phyloP scores from a whole-genome alignment of 2,113 vertebrate species.

The Lophura nycthemera region DNA sequence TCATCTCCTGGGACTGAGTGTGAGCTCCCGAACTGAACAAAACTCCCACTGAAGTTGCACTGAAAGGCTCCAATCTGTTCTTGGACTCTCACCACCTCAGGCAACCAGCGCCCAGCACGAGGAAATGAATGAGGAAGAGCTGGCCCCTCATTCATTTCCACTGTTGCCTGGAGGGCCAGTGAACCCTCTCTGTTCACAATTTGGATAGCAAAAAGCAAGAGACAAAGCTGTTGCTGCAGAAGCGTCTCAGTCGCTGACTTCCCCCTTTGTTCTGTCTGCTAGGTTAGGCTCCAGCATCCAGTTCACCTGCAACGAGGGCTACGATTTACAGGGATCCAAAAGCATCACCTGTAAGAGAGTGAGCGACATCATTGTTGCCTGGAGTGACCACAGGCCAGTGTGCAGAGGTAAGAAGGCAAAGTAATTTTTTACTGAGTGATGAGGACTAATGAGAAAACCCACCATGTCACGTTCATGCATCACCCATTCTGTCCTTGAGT shows the following conservation, averaged over 20 bases:
- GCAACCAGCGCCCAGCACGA: background rate
- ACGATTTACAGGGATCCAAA: constrained; percentile 96
- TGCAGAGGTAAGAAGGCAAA: constrained; percentile 88
- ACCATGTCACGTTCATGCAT: rapidly evolving
- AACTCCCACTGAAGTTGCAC: background rate
- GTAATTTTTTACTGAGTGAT: background rate
- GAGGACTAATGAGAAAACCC: background rate
- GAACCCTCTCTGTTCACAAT: background rate
- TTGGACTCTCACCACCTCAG: background rate
- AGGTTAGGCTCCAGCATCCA: constrained; percentile 97
- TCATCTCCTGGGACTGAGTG: background rate
- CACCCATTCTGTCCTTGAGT: background rate
- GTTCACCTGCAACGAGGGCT: constrained; percentile 96
- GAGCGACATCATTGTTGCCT: constrained; percentile 95
- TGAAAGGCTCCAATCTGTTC: background rate
- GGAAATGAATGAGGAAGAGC: background rate
- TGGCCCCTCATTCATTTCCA: background rate
- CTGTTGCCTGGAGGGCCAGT: background rate
- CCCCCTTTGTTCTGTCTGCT: constrained; percentile 23
- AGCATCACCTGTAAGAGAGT: constrained; percentile 97
- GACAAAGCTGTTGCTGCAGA: background rate
- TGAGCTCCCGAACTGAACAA: background rate
- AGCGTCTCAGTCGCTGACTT: background rate
- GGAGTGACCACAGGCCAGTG: constrained; percentile 96
- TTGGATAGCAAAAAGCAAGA: background rate